Evolutionary conservation across 2,113 vertebrate species (phyloP).

Genomic region (Sylvietta virens): DNA sequence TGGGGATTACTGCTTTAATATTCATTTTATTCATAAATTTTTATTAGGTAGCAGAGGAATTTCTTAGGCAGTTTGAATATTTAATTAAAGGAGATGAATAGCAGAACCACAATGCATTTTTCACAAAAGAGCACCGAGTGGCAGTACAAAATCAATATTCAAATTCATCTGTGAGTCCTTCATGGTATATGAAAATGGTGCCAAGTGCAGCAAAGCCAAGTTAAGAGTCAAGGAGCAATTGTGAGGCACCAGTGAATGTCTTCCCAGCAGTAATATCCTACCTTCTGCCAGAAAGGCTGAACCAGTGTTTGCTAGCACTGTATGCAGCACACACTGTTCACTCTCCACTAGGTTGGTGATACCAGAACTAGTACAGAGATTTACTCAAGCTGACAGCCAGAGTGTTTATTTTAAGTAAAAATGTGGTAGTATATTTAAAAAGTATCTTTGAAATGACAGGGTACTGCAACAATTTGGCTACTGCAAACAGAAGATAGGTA

Average conservation of each 20-base stretch:
- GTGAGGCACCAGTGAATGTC: background rate
- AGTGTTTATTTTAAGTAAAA: conserved; percentile 15
- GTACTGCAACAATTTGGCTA: conserved; percentile 3
- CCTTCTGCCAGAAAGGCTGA: background rate
- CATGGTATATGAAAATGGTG: conserved; percentile 28
- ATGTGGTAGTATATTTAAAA: conserved; percentile 16
- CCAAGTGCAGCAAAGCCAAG: background rate
- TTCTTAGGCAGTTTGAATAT: conserved; percentile 59
- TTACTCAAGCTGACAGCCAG: conserved; percentile 31
- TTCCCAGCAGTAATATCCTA: background rate
- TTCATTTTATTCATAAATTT: conserved; percentile 68
- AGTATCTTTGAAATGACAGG: conserved; percentile 35
- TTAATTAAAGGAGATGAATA: conserved; percentile 70
- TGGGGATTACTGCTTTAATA: conserved; percentile 55
- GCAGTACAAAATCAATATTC: conserved; percentile 49
- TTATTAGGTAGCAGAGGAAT: conserved; percentile 57
- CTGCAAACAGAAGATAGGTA: conserved; percentile 37
- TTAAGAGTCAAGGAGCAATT: background rate
- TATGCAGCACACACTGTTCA: background rate
- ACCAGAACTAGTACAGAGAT: conserved; percentile 33
- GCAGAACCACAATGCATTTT: conserved; percentile 9
- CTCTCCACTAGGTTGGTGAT: background rate
- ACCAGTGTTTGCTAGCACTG: background rate
- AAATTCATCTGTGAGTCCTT: conserved; percentile 27
- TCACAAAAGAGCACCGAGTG: conserved; percentile 19